Evolutionary conservation across 2,797 vertebrate genomes (phyloP), one percentile per base, ranked within the genome.

Genomic region (Siniperca scherzeri): DNA sequence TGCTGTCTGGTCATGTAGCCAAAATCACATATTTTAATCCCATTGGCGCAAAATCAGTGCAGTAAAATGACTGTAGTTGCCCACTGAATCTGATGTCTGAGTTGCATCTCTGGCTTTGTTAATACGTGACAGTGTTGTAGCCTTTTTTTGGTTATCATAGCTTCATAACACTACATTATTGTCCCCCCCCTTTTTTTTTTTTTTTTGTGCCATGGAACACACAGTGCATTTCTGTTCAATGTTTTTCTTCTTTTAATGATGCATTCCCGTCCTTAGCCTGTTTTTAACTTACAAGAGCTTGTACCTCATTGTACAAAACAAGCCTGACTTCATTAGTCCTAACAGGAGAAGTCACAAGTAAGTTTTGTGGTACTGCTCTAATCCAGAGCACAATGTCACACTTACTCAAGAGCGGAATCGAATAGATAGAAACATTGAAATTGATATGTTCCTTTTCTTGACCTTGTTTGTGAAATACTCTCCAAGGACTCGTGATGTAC

Each of bases 391-490:
- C 30, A 46, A 25, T 53, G 69, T 38, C 14, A n/a, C 10, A 9
- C 5, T 36, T 61, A 38, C 38, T 59, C 38, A 44, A 25, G 7
- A 36, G 7, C 40, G 17, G 5, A 56, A 36, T 46, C 14, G 38
- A 40, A 42, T 42, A 8, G n/a, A 46, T 22, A 40, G 1, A 36
- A 64, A 70, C 17, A n/a, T 16, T 22, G 7, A 74, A 36, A 57
- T 46, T 52, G 6, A 60, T 59, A 22, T 59, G 5, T 66, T 7
- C 4, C n/a, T 44, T 48, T 65, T 50, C n/a, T 69, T 50, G 16
- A 25, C 14, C 8, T 59, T 75, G 38, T 59, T 64, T 52, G 25
- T 40, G 62, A 53, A 81, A 70, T 61, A 36, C 21, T 25, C 40
- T 14, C 22, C 22, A 22, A 68, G 3, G 60, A 27, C 33, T 69